phyloP scores from a whole-genome alignment of 1,140 invertebrate species.

The Drosophila rufa region DNA sequence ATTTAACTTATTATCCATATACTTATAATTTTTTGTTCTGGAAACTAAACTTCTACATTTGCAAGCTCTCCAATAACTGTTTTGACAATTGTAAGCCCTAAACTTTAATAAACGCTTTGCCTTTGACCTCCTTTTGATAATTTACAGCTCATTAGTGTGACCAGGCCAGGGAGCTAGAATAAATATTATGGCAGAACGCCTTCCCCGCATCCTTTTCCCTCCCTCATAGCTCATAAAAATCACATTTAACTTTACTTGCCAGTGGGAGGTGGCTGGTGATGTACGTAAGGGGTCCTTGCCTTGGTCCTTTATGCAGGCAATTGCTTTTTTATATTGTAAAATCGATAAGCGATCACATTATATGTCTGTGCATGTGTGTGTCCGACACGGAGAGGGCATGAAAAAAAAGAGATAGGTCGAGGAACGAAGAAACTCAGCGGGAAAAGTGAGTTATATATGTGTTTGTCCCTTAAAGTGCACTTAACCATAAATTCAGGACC shows the following conservation, averaged over 20 bases:
- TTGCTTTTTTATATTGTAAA: conserved; percentile 84
- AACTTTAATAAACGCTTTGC: conserved; percentile 27
- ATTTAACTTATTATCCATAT: too few relatives aligned
- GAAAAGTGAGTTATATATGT: conserved; percentile 79
- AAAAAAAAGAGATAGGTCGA: conserved; percentile 20
- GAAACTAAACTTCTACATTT: neutral
- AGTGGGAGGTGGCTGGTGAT: conserved; percentile 20
- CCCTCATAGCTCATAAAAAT: conserved; percentile 75
- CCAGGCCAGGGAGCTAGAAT: conserved; percentile 44
- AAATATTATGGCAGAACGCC: conserved; percentile 35
- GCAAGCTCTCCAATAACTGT: too few relatives aligned
- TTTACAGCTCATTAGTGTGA: conserved; percentile 63
- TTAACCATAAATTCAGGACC: conserved; percentile 79
- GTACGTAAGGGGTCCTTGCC: conserved; percentile 9
- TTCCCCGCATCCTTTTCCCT: conserved; percentile 3
- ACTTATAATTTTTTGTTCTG: too few relatives aligned
- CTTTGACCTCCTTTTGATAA: conserved; percentile 32
- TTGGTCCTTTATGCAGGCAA: conserved; percentile 70
- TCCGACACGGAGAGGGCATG: conserved; percentile 5
- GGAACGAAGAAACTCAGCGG: conserved; percentile 63
- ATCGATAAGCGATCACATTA: conserved; percentile 84
- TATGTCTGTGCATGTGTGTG: conserved; percentile 40
- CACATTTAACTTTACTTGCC: conserved; percentile 68
- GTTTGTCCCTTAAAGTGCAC: conserved; percentile 83
- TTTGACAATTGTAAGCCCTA: conserved; percentile 1